Conservation (phyloP, 2,797 vertebrate genomes). For the Rhadinocentrus ornatus region DNA sequence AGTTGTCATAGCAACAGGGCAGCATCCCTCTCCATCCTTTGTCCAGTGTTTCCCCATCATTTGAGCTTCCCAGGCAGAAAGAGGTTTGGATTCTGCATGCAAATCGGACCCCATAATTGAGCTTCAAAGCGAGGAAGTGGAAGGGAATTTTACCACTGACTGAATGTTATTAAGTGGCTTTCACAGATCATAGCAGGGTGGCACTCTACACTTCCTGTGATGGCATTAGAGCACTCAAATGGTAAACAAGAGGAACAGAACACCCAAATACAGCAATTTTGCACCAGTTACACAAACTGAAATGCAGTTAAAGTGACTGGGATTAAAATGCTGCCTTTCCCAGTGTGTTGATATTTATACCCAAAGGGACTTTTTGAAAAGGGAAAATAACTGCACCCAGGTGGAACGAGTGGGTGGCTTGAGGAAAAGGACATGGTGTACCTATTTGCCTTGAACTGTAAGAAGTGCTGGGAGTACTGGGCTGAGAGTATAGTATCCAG, state of each 20-base stretch:
- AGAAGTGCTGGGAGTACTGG: slow-evolving; percentile 6
- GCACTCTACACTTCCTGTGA: slow-evolving; percentile 32
- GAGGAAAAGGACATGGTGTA: slow-evolving; percentile 35
- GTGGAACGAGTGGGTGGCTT: neutral
- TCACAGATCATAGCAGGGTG: slow-evolving; percentile 32
- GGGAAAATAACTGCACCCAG: neutral
- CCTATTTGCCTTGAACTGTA: slow-evolving; percentile 1
- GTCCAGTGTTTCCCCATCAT: slow-evolving; percentile 65
- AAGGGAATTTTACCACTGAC: slow-evolving; percentile 25
- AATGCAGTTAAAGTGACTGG: neutral
- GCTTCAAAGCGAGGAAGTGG: slow-evolving; percentile 36
- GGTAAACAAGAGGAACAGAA: slow-evolving; percentile 14
- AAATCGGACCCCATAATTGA: slow-evolving; percentile 50
- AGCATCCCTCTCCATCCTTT: slow-evolving; percentile 78
- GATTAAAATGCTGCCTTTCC: neutral
- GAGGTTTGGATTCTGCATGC: slow-evolving; percentile 61
- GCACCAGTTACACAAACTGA: neutral
- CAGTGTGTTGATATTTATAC: neutral
- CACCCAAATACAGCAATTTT: slow-evolving; percentile 7
- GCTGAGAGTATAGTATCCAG: neutral
- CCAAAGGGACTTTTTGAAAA: neutral
- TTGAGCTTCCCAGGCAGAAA: slow-evolving; percentile 65
- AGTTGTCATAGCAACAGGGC: slow-evolving; percentile 83
- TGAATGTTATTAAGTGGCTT: slow-evolving; percentile 51
- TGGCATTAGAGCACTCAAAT: slow-evolving; percentile 1